A percentile compares a stretch with the other conserved stretches of the same genome.
Evolutionary conservation across 2,113 vertebrate genomes (phyloP).

Genomic region (Verasper variegatus): DNA sequence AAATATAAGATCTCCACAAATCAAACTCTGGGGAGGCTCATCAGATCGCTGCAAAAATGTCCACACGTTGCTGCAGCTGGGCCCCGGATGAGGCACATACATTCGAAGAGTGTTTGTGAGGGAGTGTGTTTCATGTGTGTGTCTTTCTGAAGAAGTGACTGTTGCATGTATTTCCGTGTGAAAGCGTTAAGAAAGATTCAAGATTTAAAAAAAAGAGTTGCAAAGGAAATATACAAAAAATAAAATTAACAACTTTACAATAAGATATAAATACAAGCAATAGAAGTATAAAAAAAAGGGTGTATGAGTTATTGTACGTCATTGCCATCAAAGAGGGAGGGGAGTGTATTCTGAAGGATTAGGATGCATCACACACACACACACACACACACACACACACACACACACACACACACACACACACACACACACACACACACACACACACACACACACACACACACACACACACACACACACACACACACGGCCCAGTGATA

Average conservation of each 20-base stretch:
- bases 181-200: not conserved
- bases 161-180: not conserved
- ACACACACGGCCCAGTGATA: constrained; percentile 25
- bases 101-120: not conserved
- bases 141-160: not conserved
- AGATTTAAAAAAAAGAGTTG: no score
- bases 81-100: not conserved
- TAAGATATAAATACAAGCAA: no score
- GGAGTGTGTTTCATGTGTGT: not conserved
- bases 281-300: no score
- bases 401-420: constrained; percentile 34
- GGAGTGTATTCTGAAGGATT: no score
- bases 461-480: constrained; percentile 27
- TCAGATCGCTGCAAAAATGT: not conserved
- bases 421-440: constrained; percentile 23
- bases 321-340: no score
- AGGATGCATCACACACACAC: not conserved
- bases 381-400: constrained; percentile 18
- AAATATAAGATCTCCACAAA: not conserved
- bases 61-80: not conserved
- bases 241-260: no score
- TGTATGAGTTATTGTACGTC: no score
- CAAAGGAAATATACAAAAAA: no score
- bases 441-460: constrained; percentile 34
- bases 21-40: not conserved